Base-by-base conservation (phyloP, 1,140 invertebrate genomes). In the Sarcophaga bullata region DNA sequence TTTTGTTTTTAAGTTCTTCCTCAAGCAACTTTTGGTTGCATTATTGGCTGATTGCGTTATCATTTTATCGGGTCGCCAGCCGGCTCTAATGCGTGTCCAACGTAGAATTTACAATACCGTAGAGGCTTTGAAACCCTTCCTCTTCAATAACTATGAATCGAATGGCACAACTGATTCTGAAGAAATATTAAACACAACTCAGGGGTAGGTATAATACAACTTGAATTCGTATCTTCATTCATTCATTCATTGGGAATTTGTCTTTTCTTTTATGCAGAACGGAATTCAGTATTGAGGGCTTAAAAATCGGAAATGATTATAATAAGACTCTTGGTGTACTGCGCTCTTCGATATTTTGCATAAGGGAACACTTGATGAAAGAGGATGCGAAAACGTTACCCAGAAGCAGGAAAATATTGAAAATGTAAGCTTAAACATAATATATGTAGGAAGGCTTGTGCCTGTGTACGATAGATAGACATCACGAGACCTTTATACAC, bases 101-200 rank as follows among this genome's bases (percentile, higher is more conserved):
- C 83, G 88, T 0, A 89, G 86, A 80, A 50, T 76, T 50, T 89
- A 85, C 49, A 84, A 82, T 8, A 87, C 88, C 6, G 83, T 88
- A 13, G 85, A 88, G 76, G 88, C 88, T 10, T 86, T 89, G 87
- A 76, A 87, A 47, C 88, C 88, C 2, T 89, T 89, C 13, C 82
- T 89, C 84, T 86, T 88, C 54, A 89, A 89, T 78, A 86, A 85
- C 25, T 88, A 85, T 47, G 84, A 84, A 3, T 88, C 88, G 82
- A 75, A 84, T 0, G 88, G 88, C 0, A 17, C 80, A 3, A 86
- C 86, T 0, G 52, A 86, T 9, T 47, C 75, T 2, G 11, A 85
- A 10, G 11, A 47, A 15, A 7, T 87, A 9, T 6, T 15, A 4
- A 10, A 46, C n/a, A 46, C 11, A 7, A n/a, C 25, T 37, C 7